Evolutionary conservation across 2,797 vertebrate genomes (phyloP).

Genomic region (Myoxocephalus aenaeus): DNA sequence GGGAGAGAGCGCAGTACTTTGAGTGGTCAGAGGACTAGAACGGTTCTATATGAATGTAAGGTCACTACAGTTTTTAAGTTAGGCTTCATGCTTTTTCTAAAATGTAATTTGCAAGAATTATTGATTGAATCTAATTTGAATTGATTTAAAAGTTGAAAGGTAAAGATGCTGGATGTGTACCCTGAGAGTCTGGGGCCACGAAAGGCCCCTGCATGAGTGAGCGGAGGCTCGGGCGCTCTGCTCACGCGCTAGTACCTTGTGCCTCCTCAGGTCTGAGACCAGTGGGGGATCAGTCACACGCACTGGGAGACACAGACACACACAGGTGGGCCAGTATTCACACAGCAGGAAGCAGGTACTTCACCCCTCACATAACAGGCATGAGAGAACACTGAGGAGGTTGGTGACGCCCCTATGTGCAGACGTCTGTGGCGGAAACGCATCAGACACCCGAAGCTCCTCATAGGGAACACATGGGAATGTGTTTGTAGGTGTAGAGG

Average conservation of each 20-base stretch:
- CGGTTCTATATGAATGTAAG: too few relatives aligned
- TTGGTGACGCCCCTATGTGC: not conserved
- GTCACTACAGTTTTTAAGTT: too few relatives aligned
- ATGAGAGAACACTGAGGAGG: slow-evolving; percentile 1
- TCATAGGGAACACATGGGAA: too few relatives aligned
- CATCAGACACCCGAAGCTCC: not conserved
- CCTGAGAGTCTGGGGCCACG: not conserved
- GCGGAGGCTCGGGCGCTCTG: not conserved
- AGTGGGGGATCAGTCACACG: slow-evolving; percentile 60
- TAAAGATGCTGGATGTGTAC: not conserved
- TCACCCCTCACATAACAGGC: slow-evolving; percentile 7
- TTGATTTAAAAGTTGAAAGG: not conserved
- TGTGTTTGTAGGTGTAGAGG: too few relatives aligned
- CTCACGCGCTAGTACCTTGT: slow-evolving; percentile 62
- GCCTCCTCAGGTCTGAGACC: slow-evolving; percentile 73
- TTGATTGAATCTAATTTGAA: not conserved
- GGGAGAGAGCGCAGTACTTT: too few relatives aligned
- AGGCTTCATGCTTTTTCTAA: not conserved
- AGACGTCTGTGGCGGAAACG: slow-evolving; percentile 5
- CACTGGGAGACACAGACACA: slow-evolving; percentile 66
- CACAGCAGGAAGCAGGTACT: slow-evolving; percentile 57
- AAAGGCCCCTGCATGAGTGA: not conserved
- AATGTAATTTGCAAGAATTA: not conserved
- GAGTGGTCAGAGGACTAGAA: too few relatives aligned
- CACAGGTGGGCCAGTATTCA: slow-evolving; percentile 68